Base-by-base conservation (phyloP, 2,113 vertebrate genomes). In the Trochalopteron elliotii region DNA sequence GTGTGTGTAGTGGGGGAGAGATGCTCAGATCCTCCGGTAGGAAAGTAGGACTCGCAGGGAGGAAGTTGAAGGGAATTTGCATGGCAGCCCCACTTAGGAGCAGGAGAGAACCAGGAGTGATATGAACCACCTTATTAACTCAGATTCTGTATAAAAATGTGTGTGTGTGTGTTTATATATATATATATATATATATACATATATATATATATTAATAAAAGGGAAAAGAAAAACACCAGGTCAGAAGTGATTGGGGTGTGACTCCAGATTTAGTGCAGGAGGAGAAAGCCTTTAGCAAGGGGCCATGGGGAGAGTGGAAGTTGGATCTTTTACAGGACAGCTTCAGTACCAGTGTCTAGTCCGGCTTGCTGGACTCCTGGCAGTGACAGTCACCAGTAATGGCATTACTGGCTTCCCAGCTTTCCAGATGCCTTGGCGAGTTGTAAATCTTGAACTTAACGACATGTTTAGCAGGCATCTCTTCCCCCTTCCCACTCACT, bases 391-490 rank as follows among this genome's bases (percentile, higher is more conserved):
- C 96, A 94, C 89, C 55, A 69, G 77, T 91, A 98, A 95, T 68
- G 68, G 83, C 93, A 97, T 97, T 92, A 94, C 95, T 94, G 82
- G 79, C 83, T 98, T 96, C 82, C 83, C 83, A 93, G 79, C 85
- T 97, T 96, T 97, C 79, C 85, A 97, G 96, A 93, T 97, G 96
- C 91, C 91, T 94, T 96, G 95, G 87, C 61, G 31, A 98, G 97
- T 95, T 98, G 94, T 98, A 98, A 98, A 98, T 98, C 97, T 96
- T 96, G 94, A 98, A 98, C 97, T 98, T 97, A 98, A 98, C 6
- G 14, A 95, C 97, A 98, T 96, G 96, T 97, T 98, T 95, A 96
- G 81, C 69, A 88, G 81, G 67, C 95, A 86, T 94, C 74, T 95
- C 89, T 93, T 90, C 28, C 64, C 40, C 10, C 42, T 91, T 91